Evolutionary conservation across 2,888 invertebrate genomes (phyloP), one percentile per base, ranked within the genome.

Genomic region (Chymomyza amoena): DNA sequence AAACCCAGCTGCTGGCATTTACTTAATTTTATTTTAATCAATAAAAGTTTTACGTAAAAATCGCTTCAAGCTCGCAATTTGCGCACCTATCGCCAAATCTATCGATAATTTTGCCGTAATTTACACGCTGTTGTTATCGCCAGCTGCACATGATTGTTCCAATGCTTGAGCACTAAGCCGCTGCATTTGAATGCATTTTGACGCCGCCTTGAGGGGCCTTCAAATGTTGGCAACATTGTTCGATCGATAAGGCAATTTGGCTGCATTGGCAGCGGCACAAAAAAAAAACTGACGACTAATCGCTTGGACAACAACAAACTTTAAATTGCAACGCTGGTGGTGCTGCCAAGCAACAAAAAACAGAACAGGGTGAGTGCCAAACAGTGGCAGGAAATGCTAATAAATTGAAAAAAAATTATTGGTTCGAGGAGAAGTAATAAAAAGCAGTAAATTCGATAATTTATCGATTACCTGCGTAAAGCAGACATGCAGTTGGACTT

Each of bases 21-120:
- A 60, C 36, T 62, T 50, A 45, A 67, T 67, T 56, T 67, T 25
- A n/a, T 60, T 60, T 36, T 36, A 73, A 79, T 78, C 74, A 75
- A 72, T 80, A 80, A 78, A 64, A 72, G 69, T 73, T 86, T 25
- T 75, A 81, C 67, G 64, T 56, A 59, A 32, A 69, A 59, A 51
- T 32, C 59, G 65, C 68, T 36, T 56, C 36, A 61, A 70, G 79
- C 76, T 73, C 69, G 77, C 76, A 78, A 78, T 78, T 54, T 79
- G 79, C 57, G 62, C 69, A 54, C 73, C 77, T 73, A 86, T 82
- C 81, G 72, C 63, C 20, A 67, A 67, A 76, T 84, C 83, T 87
- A 82, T 87, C 75, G 83, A 87, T 87, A 87, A 83, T 82, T 83
- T 80, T 71, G 52, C 61, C 52, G 72, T 75, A 80, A 83, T 87